Evolutionary conservation across 2,113 vertebrate species (phyloP).

Genomic region (Laticauda laticaudata): DNA sequence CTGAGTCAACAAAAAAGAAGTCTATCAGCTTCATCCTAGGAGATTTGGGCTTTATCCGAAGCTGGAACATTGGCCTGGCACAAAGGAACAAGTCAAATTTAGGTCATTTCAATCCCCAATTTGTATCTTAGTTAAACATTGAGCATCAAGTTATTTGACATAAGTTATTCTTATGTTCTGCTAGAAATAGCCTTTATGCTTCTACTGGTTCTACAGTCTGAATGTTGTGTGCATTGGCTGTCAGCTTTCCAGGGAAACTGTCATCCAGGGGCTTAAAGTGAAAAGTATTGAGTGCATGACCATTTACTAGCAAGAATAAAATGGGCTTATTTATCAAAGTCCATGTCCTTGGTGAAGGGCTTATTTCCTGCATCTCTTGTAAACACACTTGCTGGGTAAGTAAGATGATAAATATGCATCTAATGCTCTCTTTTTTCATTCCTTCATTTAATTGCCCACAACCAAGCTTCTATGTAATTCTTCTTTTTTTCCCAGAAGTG

Average conservation of each 20-base stretch:
- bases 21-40: not conserved
- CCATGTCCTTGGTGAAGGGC: slow-evolving; percentile 4
- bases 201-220: not conserved
- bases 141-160: not conserved
- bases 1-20: not conserved
- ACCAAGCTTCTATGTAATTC: not conserved
- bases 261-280: not conserved
- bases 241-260: slow-evolving; percentile 1
- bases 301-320: slow-evolving; percentile 16
- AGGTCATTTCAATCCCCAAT: not conserved
- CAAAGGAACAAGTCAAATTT: not conserved
- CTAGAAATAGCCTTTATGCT: slow-evolving; percentile 18
- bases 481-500: slow-evolving; percentile 10
- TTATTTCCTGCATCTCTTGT: slow-evolving; percentile 16
- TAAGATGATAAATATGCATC: slow-evolving; percentile 29
- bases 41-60: not conserved
- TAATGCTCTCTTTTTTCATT: not conserved
- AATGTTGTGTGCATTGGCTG: not conserved
- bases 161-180: not conserved
- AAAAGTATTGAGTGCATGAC: slow-evolving; percentile 25
- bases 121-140: not conserved
- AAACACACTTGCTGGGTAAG: slow-evolving; percentile 15
- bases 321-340: not conserved
- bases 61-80: not conserved
- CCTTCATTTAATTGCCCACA: slow-evolving; percentile 12